Conservation (phyloP, 2,113 vertebrate species). For the Argyrosomus japonicus region DNA sequence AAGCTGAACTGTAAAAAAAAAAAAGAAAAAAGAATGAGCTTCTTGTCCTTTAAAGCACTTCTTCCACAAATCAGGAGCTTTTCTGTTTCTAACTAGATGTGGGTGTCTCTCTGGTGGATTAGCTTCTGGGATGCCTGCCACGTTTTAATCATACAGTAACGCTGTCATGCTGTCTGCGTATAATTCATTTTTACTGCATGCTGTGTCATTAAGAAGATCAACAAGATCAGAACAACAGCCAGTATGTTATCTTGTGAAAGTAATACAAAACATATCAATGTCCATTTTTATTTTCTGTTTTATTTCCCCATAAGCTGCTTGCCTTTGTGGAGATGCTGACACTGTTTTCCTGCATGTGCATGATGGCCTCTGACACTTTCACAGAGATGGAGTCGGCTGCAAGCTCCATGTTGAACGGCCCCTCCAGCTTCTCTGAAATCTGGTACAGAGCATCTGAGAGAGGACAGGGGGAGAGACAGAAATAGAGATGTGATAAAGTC, state of each 20-base stretch:
- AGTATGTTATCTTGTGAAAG: background rate
- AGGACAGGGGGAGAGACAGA: slow-evolving; percentile 10
- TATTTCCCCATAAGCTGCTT: slow-evolving; percentile 12
- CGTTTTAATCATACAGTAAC: slow-evolving; percentile 44
- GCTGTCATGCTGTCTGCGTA: slow-evolving; percentile 9
- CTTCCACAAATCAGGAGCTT: slow-evolving; percentile 21
- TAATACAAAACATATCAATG: background rate
- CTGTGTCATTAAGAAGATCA: slow-evolving; percentile 36
- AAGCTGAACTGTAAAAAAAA: slow-evolving; percentile 15
- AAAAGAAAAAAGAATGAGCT: slow-evolving; percentile 16
- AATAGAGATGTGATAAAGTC: slow-evolving; percentile 17
- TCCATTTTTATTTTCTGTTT: background rate
- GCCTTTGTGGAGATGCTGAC: slow-evolving; percentile 89
- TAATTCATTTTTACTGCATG: slow-evolving; percentile 25
- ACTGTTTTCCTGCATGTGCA: slow-evolving; percentile 92
- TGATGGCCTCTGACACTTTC: slow-evolving; percentile 91
- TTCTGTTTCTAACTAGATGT: slow-evolving; percentile 37
- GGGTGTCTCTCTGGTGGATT: slow-evolving; percentile 62
- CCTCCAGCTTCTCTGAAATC: slow-evolving; percentile 88
- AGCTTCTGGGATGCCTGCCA: slow-evolving; percentile 52
- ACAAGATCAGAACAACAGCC: slow-evolving; percentile 6
- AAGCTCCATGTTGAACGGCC: slow-evolving; percentile 90
- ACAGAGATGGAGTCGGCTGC: slow-evolving; percentile 89
- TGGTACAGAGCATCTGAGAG: slow-evolving; percentile 86
- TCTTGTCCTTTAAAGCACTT: slow-evolving; percentile 15